Percentiles rank a stretch among this genome's conserved stretches.
Evolutionary conservation across 2,113 vertebrate species (phyloP).

Genomic region (Microtus pennsylvanicus): DNA sequence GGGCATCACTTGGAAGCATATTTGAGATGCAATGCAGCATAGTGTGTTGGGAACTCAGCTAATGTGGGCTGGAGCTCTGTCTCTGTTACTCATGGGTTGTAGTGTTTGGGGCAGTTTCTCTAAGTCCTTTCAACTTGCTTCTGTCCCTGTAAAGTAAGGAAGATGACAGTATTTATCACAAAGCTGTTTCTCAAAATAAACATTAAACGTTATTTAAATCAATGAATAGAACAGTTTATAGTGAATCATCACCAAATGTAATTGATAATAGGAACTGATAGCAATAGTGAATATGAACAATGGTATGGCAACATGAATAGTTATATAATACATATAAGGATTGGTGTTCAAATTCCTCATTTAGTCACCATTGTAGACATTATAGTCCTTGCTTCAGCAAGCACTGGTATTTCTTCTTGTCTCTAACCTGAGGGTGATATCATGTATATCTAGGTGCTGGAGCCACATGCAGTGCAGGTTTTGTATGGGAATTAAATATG

Average conservation of each 20-base stretch:
- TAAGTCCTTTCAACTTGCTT: constrained; percentile 1
- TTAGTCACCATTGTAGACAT: neutral
- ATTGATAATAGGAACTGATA: neutral
- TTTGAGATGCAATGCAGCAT: neutral
- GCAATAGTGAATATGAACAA: neutral
- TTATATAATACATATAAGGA: neutral
- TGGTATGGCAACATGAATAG: neutral
- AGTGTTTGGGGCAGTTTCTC: constrained; percentile 1
- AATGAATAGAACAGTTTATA: neutral
- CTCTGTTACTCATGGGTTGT: neutral
- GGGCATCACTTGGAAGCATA: constrained; percentile 6
- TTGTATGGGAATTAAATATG: neutral
- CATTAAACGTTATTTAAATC: neutral
- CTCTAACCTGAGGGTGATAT: neutral
- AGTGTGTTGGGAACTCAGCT: constrained; percentile 17
- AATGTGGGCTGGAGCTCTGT: neutral
- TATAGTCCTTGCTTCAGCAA: neutral
- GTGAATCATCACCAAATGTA: neutral
- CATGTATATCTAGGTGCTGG: neutral
- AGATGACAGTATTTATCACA: neutral
- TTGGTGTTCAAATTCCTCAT: neutral
- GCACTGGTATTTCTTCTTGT: neutral
- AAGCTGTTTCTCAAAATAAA: neutral
- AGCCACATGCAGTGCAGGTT: neutral
- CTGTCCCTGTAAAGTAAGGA: neutral